Base-by-base conservation (phyloP, 1,140 invertebrate species). In the Cydia fagiglandana region DNA sequence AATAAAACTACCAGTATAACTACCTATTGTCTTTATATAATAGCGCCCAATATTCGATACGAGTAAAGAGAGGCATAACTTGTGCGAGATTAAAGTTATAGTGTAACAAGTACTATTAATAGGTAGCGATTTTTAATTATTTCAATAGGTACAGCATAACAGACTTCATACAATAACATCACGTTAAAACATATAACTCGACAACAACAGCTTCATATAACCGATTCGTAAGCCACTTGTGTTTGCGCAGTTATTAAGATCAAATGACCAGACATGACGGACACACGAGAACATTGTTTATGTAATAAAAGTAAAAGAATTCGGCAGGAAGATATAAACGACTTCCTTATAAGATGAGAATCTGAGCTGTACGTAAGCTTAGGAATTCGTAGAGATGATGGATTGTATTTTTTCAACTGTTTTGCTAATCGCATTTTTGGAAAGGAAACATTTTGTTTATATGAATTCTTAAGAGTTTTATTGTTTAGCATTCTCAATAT, bases 221-320 rank as follows among this genome's bases (percentile, higher is more conserved):
- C 30, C 12, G 15, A 24, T n/a, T 34, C 28, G 15, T n/a, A 76
- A 81, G 76, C 78, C 80, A 84, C 84, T 86, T 78, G 38, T 81
- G 81, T 88, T 87, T 86, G 84, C 78, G 73, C 56, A 79, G 82
- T 83, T 83, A 84, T 83, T 85, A 84, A 83, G 85, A 88, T 87
- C 84, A 88, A 87, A 87, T 87, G 78, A 45, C 77, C 81, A 82
- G 81, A 82, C 79, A 68, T 50, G 50, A 75, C 74, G 74, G 74
- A 76, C 77, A 78, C 75, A 76, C 73, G 73, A 20, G 28, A 28
- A 75, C 50, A 15, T 76, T 81, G 79, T 81, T 81, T 85, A 83
- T 80, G 78, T 81, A 79, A 64, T 53, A 75, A 78, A 73, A 70
- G 79, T 80, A 78, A 80, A 79, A 79, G 78, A 79, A 75, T 78